A percentile compares a stretch with the other conserved stretches of the same genome.
Conservation (phyloP, 2,797 vertebrate genomes). For the Phrynocephalus forsythii region DNA sequence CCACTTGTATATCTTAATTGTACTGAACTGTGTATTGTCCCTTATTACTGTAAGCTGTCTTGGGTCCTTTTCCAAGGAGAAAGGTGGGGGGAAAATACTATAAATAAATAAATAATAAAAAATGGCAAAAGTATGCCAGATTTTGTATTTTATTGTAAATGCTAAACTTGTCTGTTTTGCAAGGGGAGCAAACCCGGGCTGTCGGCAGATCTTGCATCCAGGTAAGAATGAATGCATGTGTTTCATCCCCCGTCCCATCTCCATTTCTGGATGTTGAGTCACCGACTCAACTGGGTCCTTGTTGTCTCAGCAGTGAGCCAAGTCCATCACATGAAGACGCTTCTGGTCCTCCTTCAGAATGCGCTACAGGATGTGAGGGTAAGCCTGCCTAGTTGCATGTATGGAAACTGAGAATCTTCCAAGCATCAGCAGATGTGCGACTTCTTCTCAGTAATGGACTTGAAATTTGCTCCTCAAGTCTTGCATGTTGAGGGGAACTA, state of each 20-base stretch:
- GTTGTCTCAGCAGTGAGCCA: conserved; percentile 61
- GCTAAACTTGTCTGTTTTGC: conserved; percentile 3
- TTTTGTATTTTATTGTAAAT: conserved; percentile 5
- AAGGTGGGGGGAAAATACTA: no score
- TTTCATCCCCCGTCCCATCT: neutral
- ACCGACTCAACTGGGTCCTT: conserved; percentile 32
- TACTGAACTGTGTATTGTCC: no score
- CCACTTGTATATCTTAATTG: no score
- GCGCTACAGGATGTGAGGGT: conserved; percentile 50
- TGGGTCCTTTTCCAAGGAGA: no score
- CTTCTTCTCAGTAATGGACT: neutral
- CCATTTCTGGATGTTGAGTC: neutral
- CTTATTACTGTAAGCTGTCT: no score
- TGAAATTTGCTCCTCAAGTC: neutral
- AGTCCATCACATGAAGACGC: conserved; percentile 14
- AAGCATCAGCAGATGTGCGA: neutral
- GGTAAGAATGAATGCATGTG: conserved; percentile 56
- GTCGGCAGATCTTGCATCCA: conserved; percentile 42
- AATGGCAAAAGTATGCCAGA: neutral
- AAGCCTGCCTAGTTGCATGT: neutral
- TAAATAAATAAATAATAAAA: no score
- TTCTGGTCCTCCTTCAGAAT: conserved; percentile 24
- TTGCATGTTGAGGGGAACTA: no score
- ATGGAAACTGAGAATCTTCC: neutral
- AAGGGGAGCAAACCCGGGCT: conserved; percentile 57